Evolutionary conservation across 2,888 invertebrate species (phyloP).

Genomic region (Mellilla xanthometata): DNA sequence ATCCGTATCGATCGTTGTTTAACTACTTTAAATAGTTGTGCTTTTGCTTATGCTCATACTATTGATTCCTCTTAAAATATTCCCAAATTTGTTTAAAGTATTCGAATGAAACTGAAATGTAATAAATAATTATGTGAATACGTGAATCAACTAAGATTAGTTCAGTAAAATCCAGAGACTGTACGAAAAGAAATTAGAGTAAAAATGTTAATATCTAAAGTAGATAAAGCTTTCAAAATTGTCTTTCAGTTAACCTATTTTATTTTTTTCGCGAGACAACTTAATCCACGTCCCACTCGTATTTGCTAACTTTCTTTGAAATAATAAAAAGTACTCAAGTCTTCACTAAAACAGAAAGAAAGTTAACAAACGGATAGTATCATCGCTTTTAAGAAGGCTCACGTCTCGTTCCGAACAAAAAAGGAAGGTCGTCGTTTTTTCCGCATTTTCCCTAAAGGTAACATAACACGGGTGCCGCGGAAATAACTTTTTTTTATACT

Average conservation of each 20-base stretch:
- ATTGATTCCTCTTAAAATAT: no score
- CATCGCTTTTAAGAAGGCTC: constrained; percentile 8
- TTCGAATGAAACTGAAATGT: no score
- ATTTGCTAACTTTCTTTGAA: constrained; percentile 2
- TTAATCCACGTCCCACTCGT: not conserved
- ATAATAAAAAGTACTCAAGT: constrained; percentile 10
- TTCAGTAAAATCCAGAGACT: no score
- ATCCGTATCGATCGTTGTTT: no score
- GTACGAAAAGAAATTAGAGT: no score
- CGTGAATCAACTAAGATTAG: no score
- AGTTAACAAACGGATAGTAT: constrained; percentile 10
- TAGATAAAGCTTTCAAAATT: no score
- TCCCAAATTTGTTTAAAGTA: no score
- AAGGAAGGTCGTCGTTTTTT: constrained; percentile 9
- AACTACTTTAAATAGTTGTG: no score
- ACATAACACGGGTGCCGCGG: constrained; percentile 16
- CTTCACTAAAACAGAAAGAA: constrained; percentile 6
- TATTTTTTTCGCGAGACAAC: not conserved
- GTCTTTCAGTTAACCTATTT: not conserved
- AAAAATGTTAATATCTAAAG: no score
- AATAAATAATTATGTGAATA: no score
- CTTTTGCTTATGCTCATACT: no score
- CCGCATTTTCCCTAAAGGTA: constrained; percentile 19
- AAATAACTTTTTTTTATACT: constrained; percentile 32
- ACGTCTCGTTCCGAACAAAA: constrained; percentile 10